Evolutionary conservation across 2,113 vertebrate species (phyloP).

Genomic region (Calonectris borealis): DNA sequence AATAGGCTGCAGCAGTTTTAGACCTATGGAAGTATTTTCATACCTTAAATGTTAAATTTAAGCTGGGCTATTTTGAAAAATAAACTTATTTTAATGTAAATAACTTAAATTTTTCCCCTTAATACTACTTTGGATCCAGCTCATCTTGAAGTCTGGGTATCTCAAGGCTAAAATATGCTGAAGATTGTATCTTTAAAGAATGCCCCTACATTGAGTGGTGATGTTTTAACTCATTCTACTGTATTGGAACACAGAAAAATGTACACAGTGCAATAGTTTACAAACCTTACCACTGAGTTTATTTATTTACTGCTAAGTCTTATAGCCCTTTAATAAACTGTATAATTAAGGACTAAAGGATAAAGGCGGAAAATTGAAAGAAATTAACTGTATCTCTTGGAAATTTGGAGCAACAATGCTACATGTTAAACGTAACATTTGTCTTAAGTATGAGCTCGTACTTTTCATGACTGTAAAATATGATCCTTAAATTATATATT

Average conservation of each 20-base stretch:
- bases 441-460: conserved; percentile 31
- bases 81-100: neutral
- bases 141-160: neutral
- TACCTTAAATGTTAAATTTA: neutral
- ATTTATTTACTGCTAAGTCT: neutral
- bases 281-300: neutral
- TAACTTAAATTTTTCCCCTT: neutral
- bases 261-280: neutral
- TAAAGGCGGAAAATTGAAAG: neutral
- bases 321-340: neutral
- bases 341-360: neutral
- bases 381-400: neutral
- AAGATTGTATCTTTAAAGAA: neutral
- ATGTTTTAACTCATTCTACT: neutral
- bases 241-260: neutral
- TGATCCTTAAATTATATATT: conserved; percentile 5
- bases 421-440: neutral
- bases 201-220: neutral
- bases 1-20: neutral
- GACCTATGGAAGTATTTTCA: neutral
- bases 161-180: neutral
- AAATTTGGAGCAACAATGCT: neutral
- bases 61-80: neutral
- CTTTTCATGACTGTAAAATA: neutral
- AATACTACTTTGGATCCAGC: neutral